phyloP scores from a whole-genome alignment of 2,888 invertebrate genomes.

The Leptinotarsa peninsularis region DNA sequence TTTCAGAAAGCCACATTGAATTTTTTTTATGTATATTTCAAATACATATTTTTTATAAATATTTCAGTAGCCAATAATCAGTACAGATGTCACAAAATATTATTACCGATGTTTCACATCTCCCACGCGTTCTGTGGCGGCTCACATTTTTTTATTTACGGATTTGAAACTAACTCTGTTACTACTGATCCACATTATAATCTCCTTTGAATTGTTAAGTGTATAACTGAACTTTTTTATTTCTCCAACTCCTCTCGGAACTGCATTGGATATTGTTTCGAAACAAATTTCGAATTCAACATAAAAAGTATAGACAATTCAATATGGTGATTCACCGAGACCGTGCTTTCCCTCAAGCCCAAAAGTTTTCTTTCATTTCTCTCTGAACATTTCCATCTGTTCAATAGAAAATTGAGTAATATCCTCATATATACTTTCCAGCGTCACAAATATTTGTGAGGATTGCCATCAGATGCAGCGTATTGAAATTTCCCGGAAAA shows the following conservation, averaged over 20 bases:
- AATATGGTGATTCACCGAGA: slow-evolving; percentile 8
- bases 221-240: no score
- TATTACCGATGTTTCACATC: no score
- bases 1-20: no score
- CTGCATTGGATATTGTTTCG: background rate
- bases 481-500: slow-evolving; percentile 37
- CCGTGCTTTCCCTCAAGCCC: background rate
- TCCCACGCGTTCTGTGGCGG: no score
- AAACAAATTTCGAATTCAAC: background rate
- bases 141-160: no score
- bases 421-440: slow-evolving; percentile 51
- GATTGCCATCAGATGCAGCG: slow-evolving; percentile 39
- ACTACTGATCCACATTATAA: no score
- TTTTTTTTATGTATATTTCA: no score
- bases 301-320: slow-evolving; percentile 7
- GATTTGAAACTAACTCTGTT: no score
- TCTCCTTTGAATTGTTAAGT: no score
- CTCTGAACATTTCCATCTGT: slow-evolving; percentile 6
- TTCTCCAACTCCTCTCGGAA: background rate
- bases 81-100: no score
- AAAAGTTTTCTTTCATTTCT: slow-evolving; percentile 20
- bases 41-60: no score
- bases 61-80: no score
- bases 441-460: slow-evolving; percentile 45
- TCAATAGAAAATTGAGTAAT: slow-evolving; percentile 53